These are phyloP conservation scores for Brienomyrus longianalis DNA, from an alignment of 2,113 vertebrate genomes.

Conservation along the genomic window DNA sequence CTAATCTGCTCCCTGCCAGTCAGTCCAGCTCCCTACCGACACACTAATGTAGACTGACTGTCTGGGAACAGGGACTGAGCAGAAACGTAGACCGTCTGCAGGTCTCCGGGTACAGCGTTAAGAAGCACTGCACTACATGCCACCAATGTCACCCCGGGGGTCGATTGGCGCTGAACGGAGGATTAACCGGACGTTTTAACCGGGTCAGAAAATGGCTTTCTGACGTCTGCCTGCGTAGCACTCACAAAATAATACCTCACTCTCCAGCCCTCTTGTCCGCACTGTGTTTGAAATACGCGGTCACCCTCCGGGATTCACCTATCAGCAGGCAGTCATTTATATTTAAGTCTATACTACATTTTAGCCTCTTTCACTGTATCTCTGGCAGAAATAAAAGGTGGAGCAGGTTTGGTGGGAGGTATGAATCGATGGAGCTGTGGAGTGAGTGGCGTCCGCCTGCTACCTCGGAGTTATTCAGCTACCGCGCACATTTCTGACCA, in stretches of 20 bases:
- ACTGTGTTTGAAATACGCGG: background rate
- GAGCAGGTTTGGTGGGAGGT: background rate
- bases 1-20: background rate
- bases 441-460: background rate
- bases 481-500: background rate
- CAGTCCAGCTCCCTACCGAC: background rate
- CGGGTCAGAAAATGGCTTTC: background rate
- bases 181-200: background rate
- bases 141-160: background rate
- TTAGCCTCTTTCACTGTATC: background rate
- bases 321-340: background rate
- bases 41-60: background rate
- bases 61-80: background rate
- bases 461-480: background rate
- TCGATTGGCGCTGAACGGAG: no score
- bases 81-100: background rate
- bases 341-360: background rate
- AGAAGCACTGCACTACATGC: background rate
- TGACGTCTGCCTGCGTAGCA: background rate
- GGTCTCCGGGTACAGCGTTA: background rate
- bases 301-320: background rate
- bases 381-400: background rate
- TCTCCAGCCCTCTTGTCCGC: background rate
- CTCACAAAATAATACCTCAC: background rate
- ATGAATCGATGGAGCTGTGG: background rate